A percentile compares a stretch with the other conserved stretches of the same genome.
Conservation (phyloP, 2,113 vertebrate species). For the Tachuris rubrigastra region DNA sequence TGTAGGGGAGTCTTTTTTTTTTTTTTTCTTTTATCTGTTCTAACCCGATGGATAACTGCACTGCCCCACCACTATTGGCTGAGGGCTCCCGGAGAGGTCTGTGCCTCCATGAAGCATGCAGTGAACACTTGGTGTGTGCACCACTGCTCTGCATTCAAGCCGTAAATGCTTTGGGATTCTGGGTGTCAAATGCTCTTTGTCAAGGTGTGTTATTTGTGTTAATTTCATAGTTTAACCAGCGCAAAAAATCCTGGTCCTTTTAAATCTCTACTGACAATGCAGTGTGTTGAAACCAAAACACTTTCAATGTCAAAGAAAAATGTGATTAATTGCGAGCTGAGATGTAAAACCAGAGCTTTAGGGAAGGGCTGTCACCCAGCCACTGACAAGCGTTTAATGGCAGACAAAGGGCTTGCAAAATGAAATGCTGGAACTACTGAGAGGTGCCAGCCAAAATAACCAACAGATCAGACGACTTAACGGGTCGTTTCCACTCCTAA, state of each 20-base stretch:
- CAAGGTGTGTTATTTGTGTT: neutral
- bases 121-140: neutral
- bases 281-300: neutral
- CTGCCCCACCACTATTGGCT: neutral
- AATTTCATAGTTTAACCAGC: neutral
- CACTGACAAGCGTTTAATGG: neutral
- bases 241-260: neutral
- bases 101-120: neutral
- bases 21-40: neutral
- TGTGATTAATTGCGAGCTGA: neutral
- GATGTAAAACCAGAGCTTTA: neutral
- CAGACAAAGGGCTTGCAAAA: neutral
- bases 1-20: neutral
- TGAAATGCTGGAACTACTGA: neutral
- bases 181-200: neutral
- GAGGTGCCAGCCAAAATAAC: neutral
- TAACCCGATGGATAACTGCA: neutral
- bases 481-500: neutral
- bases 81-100: neutral
- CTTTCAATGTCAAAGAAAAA: neutral
- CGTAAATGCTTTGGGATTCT: neutral
- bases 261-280: neutral
- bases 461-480: neutral
- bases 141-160: neutral
- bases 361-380: neutral